A percentile compares a stretch with the other conserved stretches of the same genome.
Evolutionary conservation across 2,113 vertebrate species (phyloP).

Genomic region (Picathartes gymnocephalus): DNA sequence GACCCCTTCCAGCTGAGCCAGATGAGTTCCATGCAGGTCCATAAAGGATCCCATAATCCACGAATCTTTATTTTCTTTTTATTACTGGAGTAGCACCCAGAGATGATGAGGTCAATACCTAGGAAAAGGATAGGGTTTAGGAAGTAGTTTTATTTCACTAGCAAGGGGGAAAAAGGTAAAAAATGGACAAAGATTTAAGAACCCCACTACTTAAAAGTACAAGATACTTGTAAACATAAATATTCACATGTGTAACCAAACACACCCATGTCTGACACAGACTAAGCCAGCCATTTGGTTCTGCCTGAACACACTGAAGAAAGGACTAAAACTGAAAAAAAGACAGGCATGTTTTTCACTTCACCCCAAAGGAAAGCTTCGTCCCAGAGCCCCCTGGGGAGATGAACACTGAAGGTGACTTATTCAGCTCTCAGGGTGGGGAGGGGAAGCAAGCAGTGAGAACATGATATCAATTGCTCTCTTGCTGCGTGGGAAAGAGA

Average conservation of each 20-base stretch:
- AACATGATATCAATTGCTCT: background rate
- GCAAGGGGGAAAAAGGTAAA: background rate
- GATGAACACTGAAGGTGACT: background rate
- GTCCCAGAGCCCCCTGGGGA: background rate
- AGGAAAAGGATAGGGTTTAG: background rate
- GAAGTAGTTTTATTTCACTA: background rate
- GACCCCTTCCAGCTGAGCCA: constrained; percentile 8
- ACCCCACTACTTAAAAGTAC: background rate
- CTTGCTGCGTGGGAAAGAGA: background rate
- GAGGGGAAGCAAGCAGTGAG: background rate
- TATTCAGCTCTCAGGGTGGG: background rate
- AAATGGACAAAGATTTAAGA: background rate
- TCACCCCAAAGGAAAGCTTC: background rate
- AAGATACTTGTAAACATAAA: background rate
- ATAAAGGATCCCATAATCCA: constrained; percentile 6
- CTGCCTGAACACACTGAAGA: background rate
- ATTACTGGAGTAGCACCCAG: constrained; percentile 2
- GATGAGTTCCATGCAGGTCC: background rate
- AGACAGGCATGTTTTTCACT: background rate
- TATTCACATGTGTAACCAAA: background rate
- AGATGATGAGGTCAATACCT: background rate
- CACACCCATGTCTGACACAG: background rate
- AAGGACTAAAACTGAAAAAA: background rate
- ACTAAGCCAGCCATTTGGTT: background rate
- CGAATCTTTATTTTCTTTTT: background rate